Evolutionary conservation across 2,888 invertebrate species (phyloP), one percentile per base, ranked within the genome.

Genomic region (Tolmerus cingulatus): DNA sequence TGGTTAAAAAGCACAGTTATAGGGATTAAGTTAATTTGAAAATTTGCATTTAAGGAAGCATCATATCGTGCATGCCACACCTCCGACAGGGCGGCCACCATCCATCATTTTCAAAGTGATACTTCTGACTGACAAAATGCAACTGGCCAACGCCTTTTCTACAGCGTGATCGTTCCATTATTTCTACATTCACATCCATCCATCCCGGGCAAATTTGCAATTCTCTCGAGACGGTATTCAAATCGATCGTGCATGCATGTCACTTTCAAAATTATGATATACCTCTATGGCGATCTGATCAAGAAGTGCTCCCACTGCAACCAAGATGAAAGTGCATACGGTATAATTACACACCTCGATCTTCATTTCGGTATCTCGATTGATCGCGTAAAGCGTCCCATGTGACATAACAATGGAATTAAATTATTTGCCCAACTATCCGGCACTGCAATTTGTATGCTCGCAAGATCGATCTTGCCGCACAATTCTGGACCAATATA

Each of bases 321-420:
- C 77, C 40, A 27, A 19, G 37, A 51, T 51, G 77, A 37, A 76
- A 30, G 51, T 77, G 86, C 46, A 51, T 74, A 77, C 19, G 55
- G 77, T 57, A 78, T 86, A 86, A 86, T 86, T 86, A 86, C 86
- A 86, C 78, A 86, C 78, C 78, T 86, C 30, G 86, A 86, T 86
- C 86, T 74, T 85, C 85, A 85, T 85, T 74, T 46, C 43, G 74
- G 74, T 85, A 85, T 85, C 85, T n/a, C 87, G 81, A 87, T 87
- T 81, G 87, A 87, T 87, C 87, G 81, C 79, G 79, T 87, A 79
- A 43, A 87, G 74, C 79, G 87, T 79, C 77, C 55, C 43, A 46
- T 77, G 84, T 87, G 87, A 87, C 87, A 87, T 79, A 87, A 87
- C 87, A 87, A 87, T 87, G 87, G 87, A 77, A 78, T 87, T 85